Evolutionary conservation across 2,888 invertebrate species (phyloP).

Genomic region (Ectropis crepuscularia): DNA sequence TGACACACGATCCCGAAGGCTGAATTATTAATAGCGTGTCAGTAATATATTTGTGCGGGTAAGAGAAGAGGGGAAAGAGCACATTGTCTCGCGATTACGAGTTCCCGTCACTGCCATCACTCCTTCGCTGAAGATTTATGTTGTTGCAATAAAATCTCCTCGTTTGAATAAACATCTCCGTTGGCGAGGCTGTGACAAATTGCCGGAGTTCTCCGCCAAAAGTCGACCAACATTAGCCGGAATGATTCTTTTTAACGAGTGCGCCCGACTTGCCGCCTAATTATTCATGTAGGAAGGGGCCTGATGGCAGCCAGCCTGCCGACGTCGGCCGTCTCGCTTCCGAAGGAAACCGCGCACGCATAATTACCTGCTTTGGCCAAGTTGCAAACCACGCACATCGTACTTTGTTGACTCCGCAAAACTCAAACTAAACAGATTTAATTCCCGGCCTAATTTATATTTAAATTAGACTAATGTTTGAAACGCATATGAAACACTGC

Average conservation of each 20-base stretch:
- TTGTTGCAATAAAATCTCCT: slow-evolving; percentile 81
- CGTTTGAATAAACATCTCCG: slow-evolving; percentile 81
- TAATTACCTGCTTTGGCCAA: slow-evolving; percentile 18
- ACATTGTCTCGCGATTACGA: slow-evolving; percentile 71
- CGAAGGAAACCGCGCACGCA: slow-evolving; percentile 28
- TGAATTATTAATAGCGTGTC: slow-evolving; percentile 50
- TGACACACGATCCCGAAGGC: slow-evolving; percentile 43
- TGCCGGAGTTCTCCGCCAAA: slow-evolving; percentile 70
- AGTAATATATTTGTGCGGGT: slow-evolving; percentile 41
- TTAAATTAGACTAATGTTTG: no score
- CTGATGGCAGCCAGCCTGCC: slow-evolving; percentile 43
- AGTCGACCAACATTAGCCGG: slow-evolving; percentile 73
- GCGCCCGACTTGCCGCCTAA: slow-evolving; percentile 63
- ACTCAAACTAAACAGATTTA: neutral
- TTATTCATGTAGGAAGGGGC: slow-evolving; percentile 66
- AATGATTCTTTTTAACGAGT: slow-evolving; percentile 78
- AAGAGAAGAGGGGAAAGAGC: slow-evolving; percentile 35
- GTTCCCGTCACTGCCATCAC: slow-evolving; percentile 71
- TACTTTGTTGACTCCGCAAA: neutral
- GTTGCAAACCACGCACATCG: slow-evolving; percentile 11
- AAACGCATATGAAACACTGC: no score
- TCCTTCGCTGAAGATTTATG: slow-evolving; percentile 74
- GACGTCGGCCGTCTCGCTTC: slow-evolving; percentile 13
- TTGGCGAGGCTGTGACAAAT: slow-evolving; percentile 75
- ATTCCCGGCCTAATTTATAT: no score